Evolutionary conservation across 2,113 vertebrate species (phyloP).

Genomic region (Dicaeum eximium): DNA sequence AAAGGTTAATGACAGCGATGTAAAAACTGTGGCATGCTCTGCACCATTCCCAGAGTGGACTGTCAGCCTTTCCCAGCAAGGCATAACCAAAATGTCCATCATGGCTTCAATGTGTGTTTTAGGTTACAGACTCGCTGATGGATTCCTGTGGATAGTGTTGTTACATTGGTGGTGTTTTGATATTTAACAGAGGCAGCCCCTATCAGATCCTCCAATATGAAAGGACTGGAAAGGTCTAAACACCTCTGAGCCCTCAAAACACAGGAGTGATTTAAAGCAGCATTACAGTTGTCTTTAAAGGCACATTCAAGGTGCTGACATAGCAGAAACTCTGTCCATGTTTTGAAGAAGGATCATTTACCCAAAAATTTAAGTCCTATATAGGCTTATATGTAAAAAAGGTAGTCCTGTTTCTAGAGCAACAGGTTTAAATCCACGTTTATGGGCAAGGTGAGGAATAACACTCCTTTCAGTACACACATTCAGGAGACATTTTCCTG

Average conservation of each 20-base stretch:
- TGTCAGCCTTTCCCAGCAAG: neutral
- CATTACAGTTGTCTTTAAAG: neutral
- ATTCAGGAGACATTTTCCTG: slow-evolving; percentile 17
- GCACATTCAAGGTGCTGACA: neutral
- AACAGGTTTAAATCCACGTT: slow-evolving; percentile 22
- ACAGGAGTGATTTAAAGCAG: neutral
- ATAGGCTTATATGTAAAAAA: neutral
- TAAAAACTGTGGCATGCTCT: neutral
- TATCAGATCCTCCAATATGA: neutral
- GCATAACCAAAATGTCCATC: neutral
- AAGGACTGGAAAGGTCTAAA: neutral
- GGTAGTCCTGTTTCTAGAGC: neutral
- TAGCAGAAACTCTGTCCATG: neutral
- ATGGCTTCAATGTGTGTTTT: neutral
- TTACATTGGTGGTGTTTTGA: neutral
- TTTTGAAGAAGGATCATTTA: neutral
- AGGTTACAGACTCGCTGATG: neutral
- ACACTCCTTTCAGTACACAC: slow-evolving; percentile 20
- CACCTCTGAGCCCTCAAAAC: neutral
- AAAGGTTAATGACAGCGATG: neutral
- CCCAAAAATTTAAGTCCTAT: neutral
- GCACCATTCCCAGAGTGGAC: neutral
- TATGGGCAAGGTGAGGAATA: slow-evolving; percentile 26
- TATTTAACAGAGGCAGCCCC: neutral
- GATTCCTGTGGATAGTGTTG: neutral